Evolutionary conservation across 2,888 invertebrate species (phyloP), one percentile per base, ranked within the genome.

Genomic region (Siphlonurus alternatus): DNA sequence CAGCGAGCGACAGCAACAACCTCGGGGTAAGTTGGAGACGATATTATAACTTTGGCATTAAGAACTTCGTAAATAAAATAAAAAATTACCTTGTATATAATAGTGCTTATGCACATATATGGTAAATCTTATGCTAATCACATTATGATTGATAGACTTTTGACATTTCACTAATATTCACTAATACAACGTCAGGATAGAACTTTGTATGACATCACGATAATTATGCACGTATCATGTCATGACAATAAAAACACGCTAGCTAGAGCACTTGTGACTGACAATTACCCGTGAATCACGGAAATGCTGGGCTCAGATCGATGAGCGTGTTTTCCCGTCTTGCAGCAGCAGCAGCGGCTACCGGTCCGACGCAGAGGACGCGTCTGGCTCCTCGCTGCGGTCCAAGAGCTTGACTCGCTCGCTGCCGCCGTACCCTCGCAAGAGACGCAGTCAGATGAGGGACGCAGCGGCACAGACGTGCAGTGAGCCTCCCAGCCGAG

Each of bases 1-100:
- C 69, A 64, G 66, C 67, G 64, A 51, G 66, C 62, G 2, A 79
- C 79, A 60, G 81, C 76, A 10, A 79, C 75, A 78, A 69, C 76
- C 76, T 65, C 72, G 69, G 56, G 38, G 38, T 38, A 38, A 38
- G 38, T 15, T n/a, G n/a, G n/a, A n/a, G n/a, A n/a, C n/a, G n/a
- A n/a, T n/a, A n/a, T n/a, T n/a, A n/a, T n/a, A n/a, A n/a, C n/a
- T n/a, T n/a, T n/a, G n/a, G n/a, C n/a, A n/a, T n/a, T n/a, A n/a
- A n/a, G n/a, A n/a, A n/a, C n/a, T n/a, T n/a, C n/a, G n/a, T n/a
- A n/a, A n/a, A n/a, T n/a, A n/a, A n/a, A n/a, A n/a, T n/a, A n/a
- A n/a, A n/a, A n/a, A n/a, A n/a, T n/a, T n/a, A n/a, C n/a, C n/a
- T n/a, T n/a, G n/a, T n/a, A n/a, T n/a, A n/a, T n/a, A n/a, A n/a